phyloP scores from a whole-genome alignment of 2,113 vertebrate species.

The Erpornis zantholeuca region DNA sequence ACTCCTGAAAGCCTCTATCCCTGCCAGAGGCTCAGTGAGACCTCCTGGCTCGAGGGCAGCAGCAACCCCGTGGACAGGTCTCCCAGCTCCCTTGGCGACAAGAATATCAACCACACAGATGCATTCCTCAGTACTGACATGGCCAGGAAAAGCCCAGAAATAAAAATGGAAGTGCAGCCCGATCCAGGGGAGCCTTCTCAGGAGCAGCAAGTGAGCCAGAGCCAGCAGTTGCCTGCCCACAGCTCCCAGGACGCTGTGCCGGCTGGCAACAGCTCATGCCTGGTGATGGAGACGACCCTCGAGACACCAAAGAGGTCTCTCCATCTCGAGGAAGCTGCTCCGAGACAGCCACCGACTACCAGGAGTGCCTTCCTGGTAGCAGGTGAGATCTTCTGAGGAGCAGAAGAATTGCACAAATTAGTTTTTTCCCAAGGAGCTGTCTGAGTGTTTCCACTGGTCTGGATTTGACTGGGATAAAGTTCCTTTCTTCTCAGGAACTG shows the following conservation, averaged over 20 bases:
- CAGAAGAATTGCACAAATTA: background rate
- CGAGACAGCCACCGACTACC: rapidly evolving
- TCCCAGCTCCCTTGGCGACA: background rate
- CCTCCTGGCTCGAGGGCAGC: background rate
- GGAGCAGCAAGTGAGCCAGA: background rate
- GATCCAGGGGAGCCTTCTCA: no score
- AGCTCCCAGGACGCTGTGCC: background rate
- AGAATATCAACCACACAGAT: rapidly evolving
- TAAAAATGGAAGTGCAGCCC: background rate
- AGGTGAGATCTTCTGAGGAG: background rate
- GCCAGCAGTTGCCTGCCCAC: background rate
- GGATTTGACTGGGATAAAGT: background rate
- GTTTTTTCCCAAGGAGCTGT: background rate
- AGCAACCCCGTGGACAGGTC: background rate
- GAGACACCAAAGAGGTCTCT: no score
- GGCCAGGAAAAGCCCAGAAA: background rate
- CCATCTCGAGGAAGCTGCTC: background rate
- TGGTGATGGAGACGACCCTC: background rate
- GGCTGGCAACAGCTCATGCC: no score
- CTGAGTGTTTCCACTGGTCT: background rate
- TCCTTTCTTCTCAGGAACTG: background rate
- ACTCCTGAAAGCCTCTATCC: background rate
- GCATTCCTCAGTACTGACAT: no score
- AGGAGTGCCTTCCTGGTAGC: no score
- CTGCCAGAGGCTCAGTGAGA: background rate